These are phyloP conservation scores for Pelagia noctiluca DNA, from an alignment of 30 jellyfish, hydroid and myxozoan species.

Conservation along the genomic window DNA sequence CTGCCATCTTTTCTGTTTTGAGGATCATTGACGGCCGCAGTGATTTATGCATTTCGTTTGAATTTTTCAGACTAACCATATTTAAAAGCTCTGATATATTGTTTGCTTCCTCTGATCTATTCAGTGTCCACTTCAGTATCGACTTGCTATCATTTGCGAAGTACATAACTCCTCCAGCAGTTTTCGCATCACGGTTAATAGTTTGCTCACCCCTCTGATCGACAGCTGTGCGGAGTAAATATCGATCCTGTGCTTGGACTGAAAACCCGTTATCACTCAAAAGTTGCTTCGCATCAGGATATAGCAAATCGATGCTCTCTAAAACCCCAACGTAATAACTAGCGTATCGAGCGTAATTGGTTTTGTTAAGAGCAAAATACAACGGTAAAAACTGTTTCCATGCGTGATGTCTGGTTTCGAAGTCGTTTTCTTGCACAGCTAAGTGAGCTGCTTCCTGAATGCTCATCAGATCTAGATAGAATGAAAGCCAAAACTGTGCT, in stretches of 20 bases:
- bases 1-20: background rate
- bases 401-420: background rate
- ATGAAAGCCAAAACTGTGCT: constrained; percentile 32
- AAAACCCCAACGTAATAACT: constrained; percentile 20
- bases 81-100: background rate
- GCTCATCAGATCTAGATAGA: constrained; percentile 14
- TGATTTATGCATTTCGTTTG: background rate
- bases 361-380: constrained; percentile 33
- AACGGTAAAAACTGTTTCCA: constrained; percentile 40
- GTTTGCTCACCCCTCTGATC: constrained; percentile 51
- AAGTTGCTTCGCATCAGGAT: constrained; percentile 32
- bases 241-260: constrained; percentile 33
- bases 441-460: constrained; percentile 34
- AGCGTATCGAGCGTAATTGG: constrained; percentile 57
- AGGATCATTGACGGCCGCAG: constrained; percentile 26
- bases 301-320: constrained; percentile 17
- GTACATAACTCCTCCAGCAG: constrained; percentile 15
- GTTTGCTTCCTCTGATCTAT: constrained; percentile 8
- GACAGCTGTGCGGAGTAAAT: constrained; percentile 12
- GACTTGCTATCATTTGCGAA: constrained; percentile 29
- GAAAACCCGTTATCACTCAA: constrained; percentile 15
- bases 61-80: background rate
- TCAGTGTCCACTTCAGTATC: constrained; percentile 23
- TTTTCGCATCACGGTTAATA: constrained; percentile 28
- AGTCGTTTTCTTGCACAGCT: constrained; percentile 54